Evolutionary conservation across 2,113 vertebrate genomes (phyloP), one percentile per base, ranked within the genome.

Genomic region (Sclerurus mexicanus): DNA sequence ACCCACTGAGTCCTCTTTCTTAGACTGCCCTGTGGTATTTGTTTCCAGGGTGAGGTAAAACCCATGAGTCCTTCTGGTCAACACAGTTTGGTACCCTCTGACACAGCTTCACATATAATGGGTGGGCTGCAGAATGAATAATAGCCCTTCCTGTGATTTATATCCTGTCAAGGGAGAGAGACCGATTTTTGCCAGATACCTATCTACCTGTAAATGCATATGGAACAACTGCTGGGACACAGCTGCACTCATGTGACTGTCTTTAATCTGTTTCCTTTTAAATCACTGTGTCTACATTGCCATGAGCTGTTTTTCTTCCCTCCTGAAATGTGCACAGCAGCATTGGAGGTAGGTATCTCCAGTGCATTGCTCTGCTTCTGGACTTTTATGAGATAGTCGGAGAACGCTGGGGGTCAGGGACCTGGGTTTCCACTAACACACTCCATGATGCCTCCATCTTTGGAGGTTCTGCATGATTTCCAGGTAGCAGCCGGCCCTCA

Each of bases 231-330:
- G 21, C 68, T 89, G 59, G 84, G 30, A 74, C 64, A 84, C 33
- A 84, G 52, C 63, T 85, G 68, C 39, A 59, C 68, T 86, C 75
- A 72, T 0, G 1, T 90, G 85, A 63, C 63, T 35, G 20, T 50
- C 59, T 96, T 92, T 83, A 90, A 90, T 86, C 67, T 24, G 21
- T 81, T 95, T 88, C 79, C 50, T 80, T 90, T 93, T 78, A 92
- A 93, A 87, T 90, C 35, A 63, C 64, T 72, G 33, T 90, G 68
- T 81, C 86, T 78, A 52, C 66, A 14, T 68, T 92, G 60, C 84
- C 89, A 56, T 81, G 64, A 93, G 80, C 47, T 89, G 64, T 39
- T 84, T 88, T 83, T 63, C 35, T 90, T 77, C 56, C 24, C 69
- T 77, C 44, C 47, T 64, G 68, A 86, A 81, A 87, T 27, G 33